Base-by-base conservation (phyloP, 2,113 vertebrate species). In the Dicrurus megarhynchus region DNA sequence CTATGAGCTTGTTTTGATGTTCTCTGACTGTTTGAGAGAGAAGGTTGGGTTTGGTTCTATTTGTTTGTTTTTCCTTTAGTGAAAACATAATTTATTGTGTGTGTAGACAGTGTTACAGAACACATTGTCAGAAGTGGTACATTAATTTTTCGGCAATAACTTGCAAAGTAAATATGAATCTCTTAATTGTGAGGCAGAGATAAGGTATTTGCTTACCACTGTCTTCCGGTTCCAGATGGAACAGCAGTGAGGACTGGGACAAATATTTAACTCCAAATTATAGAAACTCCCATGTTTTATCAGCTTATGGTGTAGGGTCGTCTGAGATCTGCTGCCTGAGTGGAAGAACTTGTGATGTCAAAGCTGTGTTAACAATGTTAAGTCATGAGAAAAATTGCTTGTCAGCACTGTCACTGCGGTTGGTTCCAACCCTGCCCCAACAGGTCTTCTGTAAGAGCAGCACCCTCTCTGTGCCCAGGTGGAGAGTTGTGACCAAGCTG, bases 221-320 rank as follows among this genome's bases (percentile, higher is more conserved):
- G 42, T 28, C 61, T 75, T 74, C 37, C 6, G n/a, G n/a, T 4
- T 84, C 37, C 44, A 32, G 21, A 46, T 55, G 63, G 55, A 82
- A 21, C 61, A 85, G 70, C 49, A 60, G 35, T 24, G 82, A 85
- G 57, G 53, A 27, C 1, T 17, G 16, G 53, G 75, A 87, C 53
- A 79, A 90, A 80, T 68, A 30, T 26, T 90, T 75, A 57, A 61
- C 65, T 83, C 41, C 41, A 49, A 10, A 49, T 86, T 57, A 30
- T 59, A 50, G 55, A 41, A 77, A 76, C 32, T 68, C 35, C 50
- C 18, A 20, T 0, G 0, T 86, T 90, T 83, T 56, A 13, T 69
- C 71, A 73, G 32, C 32, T 69, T 2, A 18, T 0, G 0, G 37
- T 3, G 33, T 24, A 11, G 59, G 11, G 19, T 47, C 27, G 30